Evolutionary conservation across 2,797 vertebrate species (phyloP).

Genomic region (Chaunax sp.): DNA sequence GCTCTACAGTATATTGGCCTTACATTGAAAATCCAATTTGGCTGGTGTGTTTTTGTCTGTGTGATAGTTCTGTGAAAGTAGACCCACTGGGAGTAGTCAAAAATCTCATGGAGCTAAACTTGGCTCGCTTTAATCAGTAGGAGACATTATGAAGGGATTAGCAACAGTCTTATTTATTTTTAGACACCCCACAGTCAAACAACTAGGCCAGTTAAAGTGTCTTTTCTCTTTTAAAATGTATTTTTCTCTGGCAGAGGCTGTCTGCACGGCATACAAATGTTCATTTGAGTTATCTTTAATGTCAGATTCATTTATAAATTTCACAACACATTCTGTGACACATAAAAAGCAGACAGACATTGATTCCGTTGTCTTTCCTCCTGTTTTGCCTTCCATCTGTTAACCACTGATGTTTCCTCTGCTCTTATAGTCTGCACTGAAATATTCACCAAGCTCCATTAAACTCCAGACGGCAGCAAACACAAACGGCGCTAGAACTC

Average conservation of each 20-base stretch:
- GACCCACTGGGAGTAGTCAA: constrained; percentile 19
- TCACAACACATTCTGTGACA: constrained; percentile 9
- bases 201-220: constrained; percentile 52
- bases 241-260: constrained; percentile 10
- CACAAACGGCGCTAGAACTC: constrained; percentile 26
- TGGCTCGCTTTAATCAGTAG: constrained; percentile 54
- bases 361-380: constrained; percentile 8
- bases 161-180: constrained; percentile 61
- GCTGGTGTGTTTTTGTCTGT: not conserved
- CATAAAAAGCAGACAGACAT: constrained; percentile 12
- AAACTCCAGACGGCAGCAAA: constrained; percentile 44
- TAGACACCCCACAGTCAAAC: constrained; percentile 52
- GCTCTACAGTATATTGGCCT: not conserved
- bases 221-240: not conserved
- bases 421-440: constrained; percentile 38
- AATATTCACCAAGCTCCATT: constrained; percentile 56
- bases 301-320: constrained; percentile 31
- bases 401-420: not conserved
- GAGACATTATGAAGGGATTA: constrained; percentile 61
- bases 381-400: constrained; percentile 8
- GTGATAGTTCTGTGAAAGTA: constrained; percentile 15
- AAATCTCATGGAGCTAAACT: constrained; percentile 46
- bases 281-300: constrained; percentile 26
- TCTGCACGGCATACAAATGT: constrained; percentile 4
- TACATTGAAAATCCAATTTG: not conserved